phyloP scores from a whole-genome alignment of 2,888 invertebrate genomes.

The Zootermopsis nevadensis region DNA sequence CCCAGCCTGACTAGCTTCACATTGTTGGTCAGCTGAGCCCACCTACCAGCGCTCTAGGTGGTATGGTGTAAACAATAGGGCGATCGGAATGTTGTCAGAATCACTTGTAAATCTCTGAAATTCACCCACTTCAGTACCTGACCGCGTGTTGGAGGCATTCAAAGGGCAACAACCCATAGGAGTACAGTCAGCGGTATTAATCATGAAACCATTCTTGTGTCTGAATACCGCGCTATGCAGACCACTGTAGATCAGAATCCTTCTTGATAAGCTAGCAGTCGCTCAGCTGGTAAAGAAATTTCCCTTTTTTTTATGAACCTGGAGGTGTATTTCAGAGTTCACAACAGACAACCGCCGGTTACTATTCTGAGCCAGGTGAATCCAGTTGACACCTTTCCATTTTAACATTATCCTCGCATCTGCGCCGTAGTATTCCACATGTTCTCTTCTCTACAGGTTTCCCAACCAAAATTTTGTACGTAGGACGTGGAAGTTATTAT shows the following conservation, averaged over 20 bases:
- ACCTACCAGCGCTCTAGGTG: not conserved
- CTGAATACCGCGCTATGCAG: too few species aligned
- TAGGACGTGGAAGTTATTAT: too few species aligned
- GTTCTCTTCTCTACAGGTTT: not conserved
- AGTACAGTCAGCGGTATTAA: not conserved
- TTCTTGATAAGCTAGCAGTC: too few species aligned
- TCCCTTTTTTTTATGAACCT: not conserved
- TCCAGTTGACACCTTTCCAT: not conserved
- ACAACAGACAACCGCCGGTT: not conserved
- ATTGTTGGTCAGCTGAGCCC: constrained; percentile 7
- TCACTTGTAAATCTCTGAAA: not conserved
- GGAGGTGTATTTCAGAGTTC: not conserved
- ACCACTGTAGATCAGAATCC: too few species aligned
- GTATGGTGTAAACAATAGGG: not conserved
- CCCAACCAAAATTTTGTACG: not conserved
- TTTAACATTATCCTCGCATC: not conserved
- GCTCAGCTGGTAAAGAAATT: not conserved
- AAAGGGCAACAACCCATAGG: not conserved
- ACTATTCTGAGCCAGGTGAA: not conserved
- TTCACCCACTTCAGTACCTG: not conserved
- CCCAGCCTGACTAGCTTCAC: not conserved
- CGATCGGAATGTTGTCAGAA: not conserved
- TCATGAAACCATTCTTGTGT: too few species aligned
- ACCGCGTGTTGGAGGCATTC: not conserved
- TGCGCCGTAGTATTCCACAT: not conserved